These are phyloP conservation scores for Brachypodius melanocephalos DNA, from an alignment of 2,113 vertebrate genomes.

Conservation along the genomic window DNA sequence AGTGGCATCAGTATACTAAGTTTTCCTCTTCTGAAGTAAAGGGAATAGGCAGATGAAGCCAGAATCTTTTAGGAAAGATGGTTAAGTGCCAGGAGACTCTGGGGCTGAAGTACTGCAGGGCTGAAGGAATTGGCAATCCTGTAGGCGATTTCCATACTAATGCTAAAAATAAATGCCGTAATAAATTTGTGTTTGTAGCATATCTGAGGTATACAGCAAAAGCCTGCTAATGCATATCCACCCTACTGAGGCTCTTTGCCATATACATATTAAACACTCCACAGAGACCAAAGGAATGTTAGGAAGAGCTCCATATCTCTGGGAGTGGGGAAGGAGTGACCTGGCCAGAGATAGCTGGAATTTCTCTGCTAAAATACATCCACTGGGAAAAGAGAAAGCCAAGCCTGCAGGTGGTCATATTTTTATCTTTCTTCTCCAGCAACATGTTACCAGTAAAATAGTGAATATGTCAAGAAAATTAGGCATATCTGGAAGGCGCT, in stretches of 20 bases:
- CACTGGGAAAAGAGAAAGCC: background rate
- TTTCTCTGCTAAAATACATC: background rate
- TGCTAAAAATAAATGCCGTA: conserved; percentile 39
- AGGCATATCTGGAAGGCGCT: background rate
- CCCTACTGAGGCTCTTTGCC: background rate
- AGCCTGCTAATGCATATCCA: background rate
- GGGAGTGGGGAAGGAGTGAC: background rate
- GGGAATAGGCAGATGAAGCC: conserved; percentile 18
- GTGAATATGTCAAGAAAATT: background rate
- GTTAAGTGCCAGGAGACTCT: conserved; percentile 40
- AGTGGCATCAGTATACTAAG: conserved; percentile 38
- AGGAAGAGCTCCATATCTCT: background rate
- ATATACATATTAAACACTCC: background rate
- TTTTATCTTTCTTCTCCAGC: background rate
- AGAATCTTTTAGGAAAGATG: conserved; percentile 65
- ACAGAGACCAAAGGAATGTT: background rate
- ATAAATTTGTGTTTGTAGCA: background rate
- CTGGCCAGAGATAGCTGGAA: background rate
- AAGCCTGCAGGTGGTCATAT: background rate
- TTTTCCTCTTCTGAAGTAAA: conserved; percentile 54
- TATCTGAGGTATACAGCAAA: background rate
- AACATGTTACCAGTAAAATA: background rate
- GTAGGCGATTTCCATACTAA: conserved; percentile 22
- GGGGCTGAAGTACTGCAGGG: background rate
- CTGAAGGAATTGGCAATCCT: background rate